Evolutionary conservation across 2,888 invertebrate genomes (phyloP).

Genomic region (Protophormia terraenovae): DNA sequence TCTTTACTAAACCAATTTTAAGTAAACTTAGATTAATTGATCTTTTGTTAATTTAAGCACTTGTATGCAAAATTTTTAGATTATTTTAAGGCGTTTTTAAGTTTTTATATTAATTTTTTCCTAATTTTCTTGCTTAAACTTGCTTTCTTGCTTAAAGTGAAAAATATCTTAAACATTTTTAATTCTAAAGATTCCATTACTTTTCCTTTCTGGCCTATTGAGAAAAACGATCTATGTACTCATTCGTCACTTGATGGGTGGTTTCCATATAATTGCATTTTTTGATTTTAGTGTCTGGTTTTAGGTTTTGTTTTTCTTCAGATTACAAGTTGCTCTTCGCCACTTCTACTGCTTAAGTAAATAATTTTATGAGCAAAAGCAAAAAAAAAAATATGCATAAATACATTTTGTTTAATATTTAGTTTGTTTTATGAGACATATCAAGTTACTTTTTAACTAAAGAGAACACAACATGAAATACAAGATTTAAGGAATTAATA

Average conservation of each 20-base stretch:
- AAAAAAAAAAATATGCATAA: background rate
- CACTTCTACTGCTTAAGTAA: background rate
- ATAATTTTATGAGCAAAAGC: background rate
- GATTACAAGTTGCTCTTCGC: conserved; percentile 19
- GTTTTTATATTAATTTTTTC: too few species aligned
- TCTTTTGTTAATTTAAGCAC: background rate
- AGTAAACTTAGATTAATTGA: background rate
- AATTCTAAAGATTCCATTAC: background rate
- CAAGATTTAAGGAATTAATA: background rate
- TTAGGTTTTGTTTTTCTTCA: conserved; percentile 6
- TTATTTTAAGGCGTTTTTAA: too few species aligned
- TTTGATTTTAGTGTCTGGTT: background rate
- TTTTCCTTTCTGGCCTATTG: background rate
- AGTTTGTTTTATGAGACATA: conserved; percentile 49
- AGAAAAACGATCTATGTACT: conserved; percentile 37
- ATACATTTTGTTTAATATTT: conserved; percentile 2
- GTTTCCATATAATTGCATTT: conserved; percentile 53
- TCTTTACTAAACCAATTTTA: background rate
- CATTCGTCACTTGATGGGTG: conserved; percentile 66
- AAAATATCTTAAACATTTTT: background rate
- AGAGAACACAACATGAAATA: background rate
- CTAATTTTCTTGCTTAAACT: background rate
- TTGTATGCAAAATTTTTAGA: too few species aligned
- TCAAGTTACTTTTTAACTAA: conserved; percentile 34
- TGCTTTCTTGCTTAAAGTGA: too few species aligned